Evolutionary conservation across 2,888 invertebrate genomes (phyloP).

Genomic region (Drosophila cracens): DNA sequence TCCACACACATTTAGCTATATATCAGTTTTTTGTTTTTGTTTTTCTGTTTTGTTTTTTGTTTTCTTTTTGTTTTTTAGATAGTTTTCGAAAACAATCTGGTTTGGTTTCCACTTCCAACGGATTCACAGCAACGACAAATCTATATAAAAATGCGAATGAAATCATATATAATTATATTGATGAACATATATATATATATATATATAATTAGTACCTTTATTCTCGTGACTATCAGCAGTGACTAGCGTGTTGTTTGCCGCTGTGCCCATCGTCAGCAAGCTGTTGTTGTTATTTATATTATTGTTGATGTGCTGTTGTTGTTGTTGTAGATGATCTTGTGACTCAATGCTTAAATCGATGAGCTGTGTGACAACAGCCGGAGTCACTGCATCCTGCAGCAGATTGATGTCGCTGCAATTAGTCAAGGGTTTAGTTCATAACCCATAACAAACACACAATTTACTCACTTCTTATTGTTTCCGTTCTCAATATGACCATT

Average conservation of each 20-base stretch:
- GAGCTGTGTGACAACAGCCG: slow-evolving; percentile 82
- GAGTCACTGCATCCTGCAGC: slow-evolving; percentile 82
- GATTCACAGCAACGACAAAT: slow-evolving; percentile 85
- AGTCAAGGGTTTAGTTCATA: slow-evolving; percentile 17
- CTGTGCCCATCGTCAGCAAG: slow-evolving; percentile 83
- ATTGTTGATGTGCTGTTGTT: slow-evolving; percentile 79
- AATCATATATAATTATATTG: background rate
- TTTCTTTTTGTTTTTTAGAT: slow-evolving; percentile 36
- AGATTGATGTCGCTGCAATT: slow-evolving; percentile 83
- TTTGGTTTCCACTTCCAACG: slow-evolving; percentile 71
- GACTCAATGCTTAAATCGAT: slow-evolving; percentile 85
- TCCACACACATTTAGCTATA: slow-evolving; percentile 81
- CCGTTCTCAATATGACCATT: slow-evolving; percentile 85
- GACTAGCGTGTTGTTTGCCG: slow-evolving; percentile 84
- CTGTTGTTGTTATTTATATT: slow-evolving; percentile 82
- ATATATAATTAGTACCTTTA: slow-evolving; percentile 75
- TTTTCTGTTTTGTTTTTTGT: slow-evolving; percentile 11
- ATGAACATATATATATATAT: background rate
- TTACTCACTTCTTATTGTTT: slow-evolving; percentile 84
- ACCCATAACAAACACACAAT: background rate
- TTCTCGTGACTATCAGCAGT: slow-evolving; percentile 86
- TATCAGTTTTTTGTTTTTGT: slow-evolving; percentile 61
- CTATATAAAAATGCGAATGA: slow-evolving; percentile 37
- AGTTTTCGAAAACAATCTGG: slow-evolving; percentile 69
- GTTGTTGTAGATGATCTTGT: slow-evolving; percentile 80